These are phyloP conservation scores for Drosophila yakuba DNA, from an alignment of 1,140 invertebrate genomes.

Conservation along the genomic window DNA sequence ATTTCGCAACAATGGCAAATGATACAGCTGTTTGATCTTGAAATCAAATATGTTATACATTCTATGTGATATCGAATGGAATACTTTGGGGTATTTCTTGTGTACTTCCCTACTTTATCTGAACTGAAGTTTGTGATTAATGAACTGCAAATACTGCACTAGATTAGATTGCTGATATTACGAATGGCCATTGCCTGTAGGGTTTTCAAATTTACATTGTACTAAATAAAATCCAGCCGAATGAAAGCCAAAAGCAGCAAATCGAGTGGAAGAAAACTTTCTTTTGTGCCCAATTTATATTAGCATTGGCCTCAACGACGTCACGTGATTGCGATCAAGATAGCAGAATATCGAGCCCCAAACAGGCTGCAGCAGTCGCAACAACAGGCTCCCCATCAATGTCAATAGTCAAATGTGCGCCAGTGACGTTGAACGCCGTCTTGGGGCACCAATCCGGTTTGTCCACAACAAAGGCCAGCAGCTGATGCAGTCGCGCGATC, in stretches of 20 bases:
- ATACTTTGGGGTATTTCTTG: not conserved
- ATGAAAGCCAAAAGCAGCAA: not conserved
- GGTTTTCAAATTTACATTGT: too few relatives aligned
- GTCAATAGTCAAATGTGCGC: conserved; percentile 67
- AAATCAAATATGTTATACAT: not conserved
- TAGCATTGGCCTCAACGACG: conserved; percentile 14
- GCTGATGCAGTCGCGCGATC: conserved; percentile 53
- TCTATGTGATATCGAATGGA: not conserved
- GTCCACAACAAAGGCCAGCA: conserved; percentile 34
- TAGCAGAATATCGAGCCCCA: not conserved
- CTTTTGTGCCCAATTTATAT: conserved; percentile 31
- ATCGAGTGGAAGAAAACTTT: conserved; percentile 5
- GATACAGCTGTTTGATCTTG: conserved; percentile 1
- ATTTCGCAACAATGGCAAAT: conserved; percentile 18
- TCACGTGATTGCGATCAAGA: conserved; percentile 17
- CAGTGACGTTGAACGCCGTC: conserved; percentile 8
- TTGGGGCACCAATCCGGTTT: conserved; percentile 51
- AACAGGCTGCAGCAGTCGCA: too few relatives aligned
- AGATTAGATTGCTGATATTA: not conserved
- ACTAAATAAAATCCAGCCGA: too few relatives aligned
- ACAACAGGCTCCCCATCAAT: conserved; percentile 47
- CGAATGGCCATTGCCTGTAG: not conserved
- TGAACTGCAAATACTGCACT: not conserved
- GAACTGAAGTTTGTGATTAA: not conserved
- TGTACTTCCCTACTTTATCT: too few relatives aligned